Evolutionary conservation across 1,140 invertebrate species (phyloP).

Genomic region (Trichonephila clavipes): DNA sequence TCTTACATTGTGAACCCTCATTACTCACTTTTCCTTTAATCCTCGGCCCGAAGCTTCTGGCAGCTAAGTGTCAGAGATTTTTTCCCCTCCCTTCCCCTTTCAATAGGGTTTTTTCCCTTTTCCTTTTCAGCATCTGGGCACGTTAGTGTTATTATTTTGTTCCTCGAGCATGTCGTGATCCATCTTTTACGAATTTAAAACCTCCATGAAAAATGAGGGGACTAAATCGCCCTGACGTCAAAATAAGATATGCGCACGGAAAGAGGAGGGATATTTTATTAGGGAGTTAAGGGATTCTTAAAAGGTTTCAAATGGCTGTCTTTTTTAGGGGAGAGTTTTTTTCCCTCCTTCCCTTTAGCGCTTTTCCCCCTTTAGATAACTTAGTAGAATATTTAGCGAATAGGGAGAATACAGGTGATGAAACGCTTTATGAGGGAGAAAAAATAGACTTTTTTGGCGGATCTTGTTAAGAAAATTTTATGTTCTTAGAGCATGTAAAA

Average conservation of each 20-base stretch:
- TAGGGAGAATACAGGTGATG: no score
- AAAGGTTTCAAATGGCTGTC: slow-evolving; percentile 22
- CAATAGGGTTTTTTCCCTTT: not conserved
- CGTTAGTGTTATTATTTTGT: slow-evolving; percentile 31
- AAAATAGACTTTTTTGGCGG: no score
- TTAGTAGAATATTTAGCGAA: no score
- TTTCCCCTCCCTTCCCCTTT: not conserved
- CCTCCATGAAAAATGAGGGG: slow-evolving; percentile 30
- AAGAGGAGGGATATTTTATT: not conserved
- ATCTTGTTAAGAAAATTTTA: no score
- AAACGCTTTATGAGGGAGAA: no score
- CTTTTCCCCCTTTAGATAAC: not conserved
- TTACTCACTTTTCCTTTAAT: slow-evolving; percentile 23
- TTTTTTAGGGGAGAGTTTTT: not conserved
- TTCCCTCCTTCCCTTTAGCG: not conserved
- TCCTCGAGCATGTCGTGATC: not conserved
- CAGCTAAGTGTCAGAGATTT: slow-evolving; percentile 1
- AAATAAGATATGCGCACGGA: not conserved
- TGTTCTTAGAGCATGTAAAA: no score
- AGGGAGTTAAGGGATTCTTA: slow-evolving; percentile 20
- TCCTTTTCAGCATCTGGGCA: not conserved
- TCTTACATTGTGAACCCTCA: not conserved
- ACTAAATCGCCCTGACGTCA: slow-evolving; percentile 36
- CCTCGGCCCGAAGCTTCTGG: not conserved
- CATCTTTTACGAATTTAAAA: slow-evolving; percentile 41